phyloP scores from a whole-genome alignment of 2,113 vertebrate species.

The Chionis minor region DNA sequence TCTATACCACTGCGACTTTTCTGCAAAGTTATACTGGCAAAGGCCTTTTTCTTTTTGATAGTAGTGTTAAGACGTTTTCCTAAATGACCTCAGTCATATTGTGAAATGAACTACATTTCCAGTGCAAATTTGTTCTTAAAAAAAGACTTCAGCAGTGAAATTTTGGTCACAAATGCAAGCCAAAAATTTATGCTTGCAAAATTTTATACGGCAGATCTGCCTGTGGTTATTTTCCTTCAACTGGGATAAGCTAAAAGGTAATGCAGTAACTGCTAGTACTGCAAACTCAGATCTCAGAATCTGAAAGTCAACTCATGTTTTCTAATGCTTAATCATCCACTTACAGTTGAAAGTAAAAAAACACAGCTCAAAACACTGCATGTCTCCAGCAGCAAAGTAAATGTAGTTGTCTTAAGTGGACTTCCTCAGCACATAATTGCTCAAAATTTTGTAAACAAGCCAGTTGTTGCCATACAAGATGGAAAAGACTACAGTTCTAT shows the following conservation, averaged over 20 bases:
- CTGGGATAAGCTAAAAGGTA: background rate
- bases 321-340: background rate
- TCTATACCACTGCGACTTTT: background rate
- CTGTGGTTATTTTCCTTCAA: background rate
- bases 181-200: background rate
- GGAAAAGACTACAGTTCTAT: background rate
- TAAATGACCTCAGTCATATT: background rate
- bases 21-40: background rate
- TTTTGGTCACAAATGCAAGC: background rate
- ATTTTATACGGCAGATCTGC: background rate
- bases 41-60: background rate
- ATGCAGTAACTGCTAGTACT: background rate
- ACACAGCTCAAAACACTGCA: background rate
- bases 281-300: background rate
- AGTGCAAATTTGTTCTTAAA: background rate
- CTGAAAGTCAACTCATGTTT: background rate
- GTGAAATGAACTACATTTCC: background rate
- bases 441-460: conserved; percentile 25
- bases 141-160: background rate
- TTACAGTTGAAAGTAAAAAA: background rate
- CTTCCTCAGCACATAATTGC: background rate
- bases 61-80: background rate
- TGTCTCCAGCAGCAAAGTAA: background rate
- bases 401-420: background rate
- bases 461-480: background rate